Conservation (phyloP, 2,113 vertebrate genomes). For the Octodon degus region DNA sequence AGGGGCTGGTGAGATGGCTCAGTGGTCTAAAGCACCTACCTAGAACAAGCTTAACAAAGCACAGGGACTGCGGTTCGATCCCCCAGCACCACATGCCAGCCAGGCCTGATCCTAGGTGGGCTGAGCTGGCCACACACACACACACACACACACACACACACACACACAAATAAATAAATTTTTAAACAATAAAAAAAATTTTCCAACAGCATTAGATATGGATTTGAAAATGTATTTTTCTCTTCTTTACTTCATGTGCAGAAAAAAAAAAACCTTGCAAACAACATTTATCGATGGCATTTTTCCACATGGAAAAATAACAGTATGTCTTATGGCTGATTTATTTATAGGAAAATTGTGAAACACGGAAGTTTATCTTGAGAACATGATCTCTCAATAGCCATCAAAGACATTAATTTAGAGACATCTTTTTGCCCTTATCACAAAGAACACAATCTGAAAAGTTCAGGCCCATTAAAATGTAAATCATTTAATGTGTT, state of each 20-base stretch:
- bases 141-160: too few species aligned
- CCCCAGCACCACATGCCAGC: too few species aligned
- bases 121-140: too few species aligned
- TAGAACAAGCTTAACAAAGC: too few species aligned
- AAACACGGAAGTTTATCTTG: not conserved
- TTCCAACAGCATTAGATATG: not conserved
- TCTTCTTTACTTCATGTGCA: not conserved
- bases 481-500: constrained; percentile 36
- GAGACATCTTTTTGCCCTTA: not conserved
- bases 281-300: not conserved
- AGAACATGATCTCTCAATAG: not conserved
- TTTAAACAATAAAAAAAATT: too few species aligned
- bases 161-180: too few species aligned
- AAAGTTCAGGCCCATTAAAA: not conserved
- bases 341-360: not conserved
- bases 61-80: too few species aligned
- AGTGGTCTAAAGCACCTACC: too few species aligned
- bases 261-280: not conserved
- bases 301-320: constrained; percentile 32
- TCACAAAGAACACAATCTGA: constrained; percentile 28
- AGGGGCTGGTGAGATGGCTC: too few species aligned
- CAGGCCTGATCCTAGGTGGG: too few species aligned
- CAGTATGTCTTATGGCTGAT: not conserved
- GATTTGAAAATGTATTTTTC: not conserved
- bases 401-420: not conserved